Base-by-base conservation (phyloP, 2,888 invertebrate genomes). In the Polymixis flavicincta region DNA sequence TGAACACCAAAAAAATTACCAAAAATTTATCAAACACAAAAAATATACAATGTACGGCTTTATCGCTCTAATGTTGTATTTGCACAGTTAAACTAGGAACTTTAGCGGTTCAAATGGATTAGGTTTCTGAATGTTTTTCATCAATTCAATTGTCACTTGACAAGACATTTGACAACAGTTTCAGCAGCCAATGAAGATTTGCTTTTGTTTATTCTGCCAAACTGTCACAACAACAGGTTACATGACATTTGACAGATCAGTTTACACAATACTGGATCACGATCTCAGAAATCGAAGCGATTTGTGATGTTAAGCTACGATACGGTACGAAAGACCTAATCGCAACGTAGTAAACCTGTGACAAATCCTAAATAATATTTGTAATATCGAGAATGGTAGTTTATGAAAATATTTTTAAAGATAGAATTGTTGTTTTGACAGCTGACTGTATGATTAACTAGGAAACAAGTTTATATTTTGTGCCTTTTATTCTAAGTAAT, bases 381-480 rank as follows among this genome's bases (percentile, higher is more conserved):
- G 61, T 57, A 65, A 63, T 63, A 72, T 59, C n/a, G 37, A 63
- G 48, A 75, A 79, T 64, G 55, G n/a, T 42, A 42, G 37, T 6
- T 60, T 61, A 28, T 48, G 73, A 76, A 76, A 87, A 84, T 76
- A 82, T 87, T 87, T 74, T 80, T 83, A 83, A 74, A 64, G 60
- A 25, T 52, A 75, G 57, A 78, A 76, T 75, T 63, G 52, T 37
- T 81, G 79, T 79, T 85, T 81, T 86, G 79, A 81, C 73, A 76
- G 74, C 55, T 72, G 71, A 42, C 69, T 73, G 73, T 68, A 57
- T 71, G 76, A 77, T 71, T 69, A 61, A 75, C n/a, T 2, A 69
- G 48, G 22, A 55, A 3, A 2, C 13, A 64, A 74, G 63, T 28
- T 60, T 22, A 59, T 63, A 64, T 70, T 55, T n/a, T 71, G 14